Base-by-base conservation (phyloP, 1,140 invertebrate genomes). In the Diachasma alloeum region DNA sequence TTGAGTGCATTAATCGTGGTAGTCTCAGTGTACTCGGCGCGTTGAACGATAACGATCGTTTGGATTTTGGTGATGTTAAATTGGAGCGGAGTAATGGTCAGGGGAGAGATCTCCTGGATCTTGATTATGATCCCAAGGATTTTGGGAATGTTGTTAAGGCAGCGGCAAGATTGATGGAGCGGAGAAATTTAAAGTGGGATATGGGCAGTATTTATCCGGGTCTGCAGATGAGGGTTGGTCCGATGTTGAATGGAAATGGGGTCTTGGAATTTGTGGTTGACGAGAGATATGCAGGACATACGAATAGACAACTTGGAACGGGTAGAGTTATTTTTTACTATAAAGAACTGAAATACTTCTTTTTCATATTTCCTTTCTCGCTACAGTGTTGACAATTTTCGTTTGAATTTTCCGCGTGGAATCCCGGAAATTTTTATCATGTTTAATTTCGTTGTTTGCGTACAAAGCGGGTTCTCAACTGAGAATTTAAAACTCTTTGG, bases 261-360 rank as follows among this genome's bases (percentile, higher is more conserved):
- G 86, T 94, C 31, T 86, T 95, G n/a, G 93, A 95, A 83, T 95
- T 95, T 82, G 91, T 92, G 4, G 84, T 95, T 78, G 93, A 94
- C 78, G 92, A 91, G 31, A 91, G 91, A 83, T 80, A 76, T 11
- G 46, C 77, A 44, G 42, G 75, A 42, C 83, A 83, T 17, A 79
- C 78, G n/a, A 84, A 89, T 48, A 83, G 87, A 19, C 84, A 87
- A 77, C 53, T 83, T 53, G 85, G 87, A 75, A 80, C 87, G 76
- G 88, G 88, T 89, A 66, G 76, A 42, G 13, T 42, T 42, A 42
- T 11, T 42, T 42, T 6, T 42, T 42, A 42, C 13, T 13, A 42
- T 42, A 10, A 42, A 42, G 9, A 42, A 37, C 36, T 9, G 36
- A 37, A 42, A 42, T 13, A 11, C 9, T 42, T 42, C 1, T 42